phyloP scores from a whole-genome alignment of 2,797 vertebrate species.

The Ibycter americanus region DNA sequence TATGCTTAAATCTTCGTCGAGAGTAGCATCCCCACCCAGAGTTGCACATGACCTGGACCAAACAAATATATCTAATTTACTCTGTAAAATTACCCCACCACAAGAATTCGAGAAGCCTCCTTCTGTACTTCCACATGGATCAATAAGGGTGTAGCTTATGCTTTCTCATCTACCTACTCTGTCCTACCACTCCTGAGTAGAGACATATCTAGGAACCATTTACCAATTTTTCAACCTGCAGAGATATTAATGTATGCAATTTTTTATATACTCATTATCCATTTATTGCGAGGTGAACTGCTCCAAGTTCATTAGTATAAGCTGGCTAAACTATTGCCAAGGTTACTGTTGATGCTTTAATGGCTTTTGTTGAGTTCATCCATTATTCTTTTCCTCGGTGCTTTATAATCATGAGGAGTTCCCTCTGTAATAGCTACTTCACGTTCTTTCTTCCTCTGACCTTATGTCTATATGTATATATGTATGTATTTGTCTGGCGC shows the following conservation, averaged over 20 bases:
- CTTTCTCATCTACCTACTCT: background rate
- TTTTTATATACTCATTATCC: constrained; percentile 37
- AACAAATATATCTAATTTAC: background rate
- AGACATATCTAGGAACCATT: constrained; percentile 37
- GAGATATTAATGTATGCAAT: constrained; percentile 20
- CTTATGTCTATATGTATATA: background rate
- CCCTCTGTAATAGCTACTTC: background rate
- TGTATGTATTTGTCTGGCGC: constrained; percentile 5
- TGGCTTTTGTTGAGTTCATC: constrained; percentile 14
- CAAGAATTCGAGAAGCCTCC: background rate
- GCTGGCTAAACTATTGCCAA: background rate
- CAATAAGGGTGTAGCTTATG: background rate
- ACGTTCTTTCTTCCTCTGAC: background rate
- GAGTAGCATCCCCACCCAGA: background rate
- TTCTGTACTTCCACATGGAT: background rate
- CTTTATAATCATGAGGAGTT: background rate
- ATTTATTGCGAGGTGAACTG: constrained; percentile 31
- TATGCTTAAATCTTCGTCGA: background rate
- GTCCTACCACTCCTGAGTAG: background rate
- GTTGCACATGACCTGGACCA: background rate
- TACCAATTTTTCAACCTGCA: constrained; percentile 12
- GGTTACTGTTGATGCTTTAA: constrained; percentile 15
- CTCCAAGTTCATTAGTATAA: background rate
- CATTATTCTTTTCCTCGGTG: background rate
- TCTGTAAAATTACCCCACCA: background rate